Evolutionary conservation across 2,888 invertebrate genomes (phyloP), one percentile per base, ranked within the genome.

Genomic region (Nasonovia ribisnigri): DNA sequence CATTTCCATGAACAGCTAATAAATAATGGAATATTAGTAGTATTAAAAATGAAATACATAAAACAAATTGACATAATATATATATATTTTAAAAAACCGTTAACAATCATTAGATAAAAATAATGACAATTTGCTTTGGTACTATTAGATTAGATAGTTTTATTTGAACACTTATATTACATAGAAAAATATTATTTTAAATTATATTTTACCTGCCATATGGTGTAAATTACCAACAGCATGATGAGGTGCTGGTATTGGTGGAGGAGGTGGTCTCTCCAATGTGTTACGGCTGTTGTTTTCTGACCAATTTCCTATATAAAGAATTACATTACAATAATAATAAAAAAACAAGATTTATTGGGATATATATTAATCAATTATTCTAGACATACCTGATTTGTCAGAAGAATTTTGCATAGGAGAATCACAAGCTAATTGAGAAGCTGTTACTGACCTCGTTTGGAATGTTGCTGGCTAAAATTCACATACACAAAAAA

Each of bases 401-500:
- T 94, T 93, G 11, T 94, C 95, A 20, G 94, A 91, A 84, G 94
- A 94, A 91, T 94, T 97, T 96, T 98, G 97, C 94, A 98, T 98
- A 24, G 98, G 98, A 91, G 98, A 98, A 96, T 98, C 98, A 57
- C 98, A 98, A 95, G 98, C 98, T 94, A 98, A 96, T 96, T 98
- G 98, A 54, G 98, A 98, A 60, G 98, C 98, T 0, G 98, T 98
- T 57, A 98, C 98, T 92, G 98, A 98, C 95, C 98, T 97, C 16
- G 98, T 98, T 96, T 98, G 98, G 95, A 98, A 96, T 13, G 98
- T 98, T 43, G 90, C 90, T 36, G 96, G 96, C 96, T 96, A 95
- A 94, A 95, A 95, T 93, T 51, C 77, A 94, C 94, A 92, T 91
- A 84, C 93, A 60, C 36, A 84, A 36, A 77, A 13, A 54, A 91